Evolutionary conservation across 2,113 vertebrate species (phyloP), one percentile per base, ranked within the genome.

Genomic region (Hystrix brachyura): DNA sequence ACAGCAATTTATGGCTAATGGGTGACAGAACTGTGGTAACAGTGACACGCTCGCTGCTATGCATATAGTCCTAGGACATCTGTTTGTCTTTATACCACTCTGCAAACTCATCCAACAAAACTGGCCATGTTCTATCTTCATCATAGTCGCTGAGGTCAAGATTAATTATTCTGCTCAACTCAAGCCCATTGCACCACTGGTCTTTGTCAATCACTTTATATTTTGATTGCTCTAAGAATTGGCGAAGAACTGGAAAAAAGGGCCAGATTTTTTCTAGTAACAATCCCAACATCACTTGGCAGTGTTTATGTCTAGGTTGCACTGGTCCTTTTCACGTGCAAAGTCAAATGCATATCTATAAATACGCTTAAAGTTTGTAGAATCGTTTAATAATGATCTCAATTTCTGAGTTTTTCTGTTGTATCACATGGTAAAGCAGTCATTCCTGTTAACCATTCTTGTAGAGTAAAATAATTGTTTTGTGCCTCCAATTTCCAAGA

Each of bases 201-300:
- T 99, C 99, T 99, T 99, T 99, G 99, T 99, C 99, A 98, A 99
- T 99, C 97, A 99, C 99, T 99, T 99, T 99, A 95, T 99, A 99
- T 98, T 99, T 99, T 92, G 99, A 99, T 99, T 99, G 5, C 3
- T 99, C 99, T 99, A 99, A 98, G 99, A 99, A 99, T 96, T 99
- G 99, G 98, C 99, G 99, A 98, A 99, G 99, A 95, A 99, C 99
- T 98, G 99, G 99, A 98, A 99, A 99, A 96, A 99, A 99, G 55
- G 99, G 99, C 99, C 99, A 99, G 19, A 99, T 99, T 99, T 99
- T 99, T 98, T 99, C 99, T 98, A 99, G 98, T 87, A 99, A 99
- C 98, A 99, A 99, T 96, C 99, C 99, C 99, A 99, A 98, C 99
- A 99, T 99, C 99, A 99, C 97, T 99, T 99, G 98, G 99, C 99